These are phyloP conservation scores for Oligia strigilis DNA, from an alignment of 2,888 invertebrate genomes.

Conservation along the genomic window DNA sequence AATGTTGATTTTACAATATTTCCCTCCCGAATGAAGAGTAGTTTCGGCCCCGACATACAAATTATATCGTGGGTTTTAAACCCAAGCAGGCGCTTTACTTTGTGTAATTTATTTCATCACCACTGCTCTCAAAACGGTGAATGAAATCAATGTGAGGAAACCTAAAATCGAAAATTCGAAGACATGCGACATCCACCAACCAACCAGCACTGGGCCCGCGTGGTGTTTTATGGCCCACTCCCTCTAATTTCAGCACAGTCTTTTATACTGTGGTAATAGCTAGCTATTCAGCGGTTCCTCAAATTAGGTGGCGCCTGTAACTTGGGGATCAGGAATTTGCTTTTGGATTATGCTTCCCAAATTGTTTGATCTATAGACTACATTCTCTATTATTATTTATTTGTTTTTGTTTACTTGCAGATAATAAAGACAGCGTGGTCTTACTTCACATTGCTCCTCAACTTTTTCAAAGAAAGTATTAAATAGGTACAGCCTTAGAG, in stretches of 20 bases:
- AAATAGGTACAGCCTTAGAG: not conserved
- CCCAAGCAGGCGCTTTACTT: not conserved
- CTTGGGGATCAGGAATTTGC: not conserved
- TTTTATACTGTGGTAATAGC: too few relatives aligned
- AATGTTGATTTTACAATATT: not conserved
- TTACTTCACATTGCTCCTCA: slow-evolving; percentile 73
- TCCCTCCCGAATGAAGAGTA: not conserved
- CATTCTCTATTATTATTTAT: not conserved
- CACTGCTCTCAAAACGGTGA: too few relatives aligned
- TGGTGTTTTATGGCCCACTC: too few relatives aligned
- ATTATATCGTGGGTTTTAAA: not conserved
- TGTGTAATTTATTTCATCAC: too few relatives aligned
- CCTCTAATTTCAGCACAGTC: too few relatives aligned
- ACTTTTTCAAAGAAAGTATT: slow-evolving; percentile 59
- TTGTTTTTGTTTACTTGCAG: slow-evolving; percentile 58
- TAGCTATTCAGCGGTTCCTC: too few relatives aligned
- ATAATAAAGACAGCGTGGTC: slow-evolving; percentile 76
- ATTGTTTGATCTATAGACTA: not conserved
- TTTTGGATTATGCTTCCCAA: not conserved
- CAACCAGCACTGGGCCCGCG: too few relatives aligned
- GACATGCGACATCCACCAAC: too few relatives aligned
- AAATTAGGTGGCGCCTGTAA: too few relatives aligned
- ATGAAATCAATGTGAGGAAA: not conserved
- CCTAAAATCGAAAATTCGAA: too few relatives aligned
- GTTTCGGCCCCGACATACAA: not conserved